A percentile compares a stretch with the other conserved stretches of the same genome.
phyloP scores from a whole-genome alignment of 2,113 vertebrate genomes.

The Euleptes europaea region DNA sequence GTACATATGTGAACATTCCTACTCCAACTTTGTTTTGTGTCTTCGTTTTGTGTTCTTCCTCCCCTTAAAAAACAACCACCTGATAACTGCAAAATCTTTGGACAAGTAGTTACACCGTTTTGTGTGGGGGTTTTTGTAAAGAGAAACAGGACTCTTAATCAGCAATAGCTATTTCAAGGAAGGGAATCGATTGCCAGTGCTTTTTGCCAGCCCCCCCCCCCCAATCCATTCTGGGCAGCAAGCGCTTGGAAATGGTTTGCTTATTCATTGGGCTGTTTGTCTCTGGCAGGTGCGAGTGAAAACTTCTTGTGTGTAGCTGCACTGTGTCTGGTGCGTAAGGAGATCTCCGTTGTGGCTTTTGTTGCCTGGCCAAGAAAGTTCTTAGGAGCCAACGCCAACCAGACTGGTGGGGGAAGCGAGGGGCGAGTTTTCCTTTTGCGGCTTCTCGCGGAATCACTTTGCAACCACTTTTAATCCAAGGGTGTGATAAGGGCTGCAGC shows the following conservation, averaged over 20 bases:
- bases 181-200: conserved; percentile 39
- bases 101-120: neutral
- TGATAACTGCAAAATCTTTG: neutral
- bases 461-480: neutral
- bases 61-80: neutral
- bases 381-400: conserved; percentile 44
- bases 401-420: conserved; percentile 49
- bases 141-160: conserved; percentile 22
- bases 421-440: conserved; percentile 24
- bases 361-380: conserved; percentile 54
- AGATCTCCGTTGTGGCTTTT: conserved; percentile 48
- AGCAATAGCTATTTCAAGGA: conserved; percentile 54
- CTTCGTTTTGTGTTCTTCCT: neutral
- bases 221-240: conserved; percentile 45
- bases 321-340: conserved; percentile 40
- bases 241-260: neutral
- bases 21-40: neutral
- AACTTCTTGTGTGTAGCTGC: conserved; percentile 35
- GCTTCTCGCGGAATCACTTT: conserved; percentile 26
- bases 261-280: conserved; percentile 40
- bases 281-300: conserved; percentile 42
- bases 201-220: conserved; percentile 48
- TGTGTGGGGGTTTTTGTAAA: conserved; percentile 15
- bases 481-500: neutral
- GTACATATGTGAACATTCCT: too few species aligned